Evolutionary conservation across 1,140 invertebrate species (phyloP).

Genomic region (Chrysoperla carnea): DNA sequence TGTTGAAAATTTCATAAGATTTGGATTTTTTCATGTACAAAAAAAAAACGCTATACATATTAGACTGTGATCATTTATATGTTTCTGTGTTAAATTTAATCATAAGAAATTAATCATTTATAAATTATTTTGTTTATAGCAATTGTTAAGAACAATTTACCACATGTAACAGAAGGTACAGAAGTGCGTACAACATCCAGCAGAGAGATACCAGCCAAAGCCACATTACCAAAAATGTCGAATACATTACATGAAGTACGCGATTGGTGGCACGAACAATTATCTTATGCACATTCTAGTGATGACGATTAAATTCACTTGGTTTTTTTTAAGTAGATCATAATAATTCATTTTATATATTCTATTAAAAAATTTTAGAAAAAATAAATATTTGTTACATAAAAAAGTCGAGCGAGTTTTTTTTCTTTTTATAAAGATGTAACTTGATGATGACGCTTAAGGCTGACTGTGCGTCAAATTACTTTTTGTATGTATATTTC

Average conservation of each 20-base stretch:
- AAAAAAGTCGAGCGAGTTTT: too few species aligned
- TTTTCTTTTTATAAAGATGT: too few species aligned
- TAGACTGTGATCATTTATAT: too few species aligned
- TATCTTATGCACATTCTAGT: slow-evolving; percentile 18
- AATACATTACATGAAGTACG: slow-evolving; percentile 19
- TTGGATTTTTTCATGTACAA: too few species aligned
- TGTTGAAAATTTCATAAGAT: too few species aligned
- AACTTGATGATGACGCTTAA: too few species aligned
- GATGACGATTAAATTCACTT: slow-evolving; percentile 16
- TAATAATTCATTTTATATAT: background rate
- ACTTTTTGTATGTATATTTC: too few species aligned
- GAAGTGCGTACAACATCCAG: slow-evolving; percentile 14
- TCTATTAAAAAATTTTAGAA: too few species aligned
- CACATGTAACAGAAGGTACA: slow-evolving; percentile 15
- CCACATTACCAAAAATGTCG: slow-evolving; percentile 17
- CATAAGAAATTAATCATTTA: background rate
- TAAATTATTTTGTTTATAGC: slow-evolving; percentile 2
- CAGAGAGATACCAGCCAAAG: slow-evolving; percentile 18
- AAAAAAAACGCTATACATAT: too few species aligned
- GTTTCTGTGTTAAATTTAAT: too few species aligned
- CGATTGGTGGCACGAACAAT: slow-evolving; percentile 23
- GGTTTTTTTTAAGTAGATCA: background rate
- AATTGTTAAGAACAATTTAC: slow-evolving; percentile 15
- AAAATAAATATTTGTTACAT: too few species aligned
- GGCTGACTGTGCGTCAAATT: too few species aligned